phyloP scores from a whole-genome alignment of 2,888 invertebrate genomes.

The Melikaiella ostensackeni region DNA sequence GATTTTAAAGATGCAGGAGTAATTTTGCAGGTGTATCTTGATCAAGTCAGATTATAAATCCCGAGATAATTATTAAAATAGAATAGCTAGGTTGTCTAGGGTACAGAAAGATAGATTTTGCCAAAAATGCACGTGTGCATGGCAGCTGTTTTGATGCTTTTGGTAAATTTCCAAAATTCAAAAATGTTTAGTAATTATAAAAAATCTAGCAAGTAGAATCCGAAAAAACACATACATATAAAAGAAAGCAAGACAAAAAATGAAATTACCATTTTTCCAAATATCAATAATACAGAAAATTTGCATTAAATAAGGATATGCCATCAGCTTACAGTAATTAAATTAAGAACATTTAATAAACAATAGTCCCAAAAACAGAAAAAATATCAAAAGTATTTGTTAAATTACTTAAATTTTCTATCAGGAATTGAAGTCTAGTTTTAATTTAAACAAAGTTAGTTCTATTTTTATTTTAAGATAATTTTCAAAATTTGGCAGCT shows the following conservation, averaged over 20 bases:
- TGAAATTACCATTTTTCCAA: background rate
- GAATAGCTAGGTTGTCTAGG: conserved; percentile 61
- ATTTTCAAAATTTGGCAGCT: background rate
- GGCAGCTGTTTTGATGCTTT: conserved; percentile 30
- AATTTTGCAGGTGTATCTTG: conserved; percentile 45
- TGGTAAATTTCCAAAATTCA: conserved; percentile 31
- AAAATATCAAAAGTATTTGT: background rate
- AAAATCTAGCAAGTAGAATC: background rate
- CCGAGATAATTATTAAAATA: conserved; percentile 66
- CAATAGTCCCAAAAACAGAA: background rate
- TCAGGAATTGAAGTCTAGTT: background rate
- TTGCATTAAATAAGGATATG: background rate
- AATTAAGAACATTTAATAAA: background rate
- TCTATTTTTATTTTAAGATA: background rate
- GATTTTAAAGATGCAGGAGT: conserved; percentile 4
- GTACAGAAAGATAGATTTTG: conserved; percentile 58
- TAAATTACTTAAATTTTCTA: background rate
- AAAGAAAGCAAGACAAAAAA: background rate
- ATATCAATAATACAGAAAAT: background rate
- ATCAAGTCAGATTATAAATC: conserved; percentile 48
- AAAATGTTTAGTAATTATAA: background rate
- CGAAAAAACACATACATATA: conserved; percentile 24
- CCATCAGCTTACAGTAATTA: background rate
- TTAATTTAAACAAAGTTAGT: background rate
- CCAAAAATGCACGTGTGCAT: conserved; percentile 57